Evolutionary conservation across 2,113 vertebrate species (phyloP).

Genomic region (Oreochromis niloticus): DNA sequence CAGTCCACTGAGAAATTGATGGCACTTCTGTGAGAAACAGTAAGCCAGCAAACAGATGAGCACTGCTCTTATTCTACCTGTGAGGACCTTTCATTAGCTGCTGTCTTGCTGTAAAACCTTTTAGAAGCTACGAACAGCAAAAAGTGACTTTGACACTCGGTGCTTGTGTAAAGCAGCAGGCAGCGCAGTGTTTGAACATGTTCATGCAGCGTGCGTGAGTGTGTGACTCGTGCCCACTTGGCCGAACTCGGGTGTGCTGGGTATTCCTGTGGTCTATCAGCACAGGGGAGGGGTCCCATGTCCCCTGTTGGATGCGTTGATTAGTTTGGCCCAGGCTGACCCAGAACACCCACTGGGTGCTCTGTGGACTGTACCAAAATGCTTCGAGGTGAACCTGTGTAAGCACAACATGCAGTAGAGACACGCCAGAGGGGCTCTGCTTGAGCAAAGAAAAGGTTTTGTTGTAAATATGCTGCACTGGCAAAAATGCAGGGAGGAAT

Average conservation of each 20-base stretch:
- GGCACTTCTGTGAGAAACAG: neutral
- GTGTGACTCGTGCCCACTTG: constrained; percentile 18
- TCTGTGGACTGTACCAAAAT: constrained; percentile 42
- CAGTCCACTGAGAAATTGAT: neutral
- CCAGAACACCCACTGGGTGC: constrained; percentile 28
- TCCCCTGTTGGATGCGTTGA: constrained; percentile 67
- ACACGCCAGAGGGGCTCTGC: neutral
- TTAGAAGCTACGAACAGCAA: neutral
- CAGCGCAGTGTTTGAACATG: neutral
- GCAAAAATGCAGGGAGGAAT: neutral
- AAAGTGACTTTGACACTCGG: neutral
- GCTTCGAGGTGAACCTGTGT: neutral
- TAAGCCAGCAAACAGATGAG: neutral
- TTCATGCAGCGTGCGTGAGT: neutral
- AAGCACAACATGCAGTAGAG: neutral
- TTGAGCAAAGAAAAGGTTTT: neutral
- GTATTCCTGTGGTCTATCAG: constrained; percentile 33
- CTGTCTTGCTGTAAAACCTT: neutral
- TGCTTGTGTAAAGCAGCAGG: neutral
- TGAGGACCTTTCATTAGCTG: neutral
- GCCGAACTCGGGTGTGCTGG: constrained; percentile 27
- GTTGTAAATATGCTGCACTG: neutral
- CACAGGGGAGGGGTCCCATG: constrained; percentile 10
- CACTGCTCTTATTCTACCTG: neutral
- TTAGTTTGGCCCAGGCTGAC: constrained; percentile 61